Conservation (phyloP, 2,888 invertebrate genomes). For the Physocephala rufipes region DNA sequence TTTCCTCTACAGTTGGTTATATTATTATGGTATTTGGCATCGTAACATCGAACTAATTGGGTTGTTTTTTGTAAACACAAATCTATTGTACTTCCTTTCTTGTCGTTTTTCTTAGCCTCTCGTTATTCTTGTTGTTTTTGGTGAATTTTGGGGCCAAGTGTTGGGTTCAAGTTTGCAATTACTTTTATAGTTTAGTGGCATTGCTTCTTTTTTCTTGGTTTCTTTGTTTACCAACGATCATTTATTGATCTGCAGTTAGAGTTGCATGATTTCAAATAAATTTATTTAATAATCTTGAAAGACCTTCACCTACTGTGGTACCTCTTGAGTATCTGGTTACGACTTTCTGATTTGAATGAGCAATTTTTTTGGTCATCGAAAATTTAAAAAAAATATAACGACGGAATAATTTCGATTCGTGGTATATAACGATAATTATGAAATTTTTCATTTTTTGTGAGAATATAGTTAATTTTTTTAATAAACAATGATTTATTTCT, state of each 20-base stretch:
- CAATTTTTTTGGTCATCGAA: background rate
- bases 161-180: conserved; percentile 12
- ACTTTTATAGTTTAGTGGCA: background rate
- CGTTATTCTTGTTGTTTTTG: background rate
- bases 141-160: background rate
- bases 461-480: no score
- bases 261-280: conserved; percentile 6
- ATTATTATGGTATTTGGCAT: background rate
- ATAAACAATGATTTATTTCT: background rate
- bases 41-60: conserved; percentile 9
- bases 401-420: no score
- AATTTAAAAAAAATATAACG: background rate
- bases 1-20: no score
- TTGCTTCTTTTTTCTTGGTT: no score
- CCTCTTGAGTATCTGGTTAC: no score
- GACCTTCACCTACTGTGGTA: background rate
- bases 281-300: conserved; percentile 5
- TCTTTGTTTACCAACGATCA: background rate
- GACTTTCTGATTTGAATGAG: background rate
- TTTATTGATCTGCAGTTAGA: no score
- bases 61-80: background rate
- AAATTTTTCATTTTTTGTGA: no score
- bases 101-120: background rate
- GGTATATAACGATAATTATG: no score
- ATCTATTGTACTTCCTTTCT: background rate